Evolutionary conservation across 1,140 invertebrate genomes (phyloP), one percentile per base, ranked within the genome.

Genomic region (Frieseomelitta varia): DNA sequence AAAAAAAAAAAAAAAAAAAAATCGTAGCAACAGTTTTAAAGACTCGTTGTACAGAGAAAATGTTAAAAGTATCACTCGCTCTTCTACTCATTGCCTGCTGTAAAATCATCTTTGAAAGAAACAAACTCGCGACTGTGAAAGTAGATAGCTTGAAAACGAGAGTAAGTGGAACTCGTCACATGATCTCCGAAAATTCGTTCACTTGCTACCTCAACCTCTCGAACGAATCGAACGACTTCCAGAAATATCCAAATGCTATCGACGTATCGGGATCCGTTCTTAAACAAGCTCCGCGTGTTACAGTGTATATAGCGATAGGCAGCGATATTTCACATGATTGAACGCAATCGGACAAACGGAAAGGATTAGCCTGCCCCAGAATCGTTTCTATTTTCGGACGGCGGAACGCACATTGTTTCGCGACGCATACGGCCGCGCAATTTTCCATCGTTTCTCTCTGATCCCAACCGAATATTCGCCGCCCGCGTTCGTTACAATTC

Each of bases 371-470:
- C 19, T 53, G 47, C 19, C 14, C n/a, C 53, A 8, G 19, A 30
- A 47, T 79, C 63, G n/a, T 67, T 81, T 81, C 51, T 63, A 75
- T 81, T 75, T 47, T 75, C 6, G 19, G 19, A 17, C 0, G 2
- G 4, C n/a, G 58, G 19, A 56, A 47, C 34, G 67, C 34, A 21
- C n/a, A 61, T 73, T 61, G 34, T 47, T 30, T 3, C 53, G 27
- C 19, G n/a, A 65, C n/a, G 30, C 8, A 11, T 4, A 21, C 71
- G n/a, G 30, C 14, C 21, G 17, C n/a, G 55, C 79, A 74, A 74
- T 53, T 74, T 61, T 61, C 19, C 58, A 39, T 17, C 47, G 21
- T 65, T 53, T 63, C 53, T 2, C 15, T 12, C 39, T 24, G 51
- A 51, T 47, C 12, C 11, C 71, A 47, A n/a, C 8, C 58, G 58